Evolutionary conservation across 2,888 invertebrate genomes (phyloP), one percentile per base, ranked within the genome.

Genomic region (Chironomus tentans): DNA sequence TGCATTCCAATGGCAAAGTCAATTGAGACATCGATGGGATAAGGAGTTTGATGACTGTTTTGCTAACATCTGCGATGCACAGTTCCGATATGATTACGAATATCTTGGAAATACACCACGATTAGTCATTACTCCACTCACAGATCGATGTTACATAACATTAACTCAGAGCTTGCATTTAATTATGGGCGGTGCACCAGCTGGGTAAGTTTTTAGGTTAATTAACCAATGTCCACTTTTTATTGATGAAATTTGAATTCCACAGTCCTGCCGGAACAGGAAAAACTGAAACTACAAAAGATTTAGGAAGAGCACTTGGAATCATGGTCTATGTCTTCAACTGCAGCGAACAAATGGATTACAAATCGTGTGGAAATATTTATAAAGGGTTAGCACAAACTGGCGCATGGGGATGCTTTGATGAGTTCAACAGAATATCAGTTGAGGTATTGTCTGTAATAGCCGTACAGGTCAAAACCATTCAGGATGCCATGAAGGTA

Each of bases 261-360:
- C 22, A 38, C 38, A 95, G 95, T 0, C 95, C 95, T 0, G 95
- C 95, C 4, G 95, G 95, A 74, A 98, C 97, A 0, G 97, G 97
- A 1, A 98, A 98, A 87, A 97, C 97, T 0, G 97, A 98, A 86
- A 98, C 97, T 0, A 97, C 97, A 0, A 98, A 98, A 85, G 97
- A 98, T 87, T 86, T 98, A 77, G 93, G 98, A 38, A 87, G 96
- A 82, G 97, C 97, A 61, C 87, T 98, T 4, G 98, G 97, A 6
- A 95, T 97, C 78, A 96, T 96, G 95, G 98, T 98, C 1, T 97
- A 97, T 81, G 97, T 97, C 18, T 97, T 97, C 84, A 97, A 97
- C 84, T 97, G 97, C 82, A 97, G 97, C 0, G 97, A 97, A 82
- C 97, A 97, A 87, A 97, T 97, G 97, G 97, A 97, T 84, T 97